Evolutionary conservation across 2,888 invertebrate genomes (phyloP), one percentile per base, ranked within the genome.

Genomic region (Parnassius apollo): DNA sequence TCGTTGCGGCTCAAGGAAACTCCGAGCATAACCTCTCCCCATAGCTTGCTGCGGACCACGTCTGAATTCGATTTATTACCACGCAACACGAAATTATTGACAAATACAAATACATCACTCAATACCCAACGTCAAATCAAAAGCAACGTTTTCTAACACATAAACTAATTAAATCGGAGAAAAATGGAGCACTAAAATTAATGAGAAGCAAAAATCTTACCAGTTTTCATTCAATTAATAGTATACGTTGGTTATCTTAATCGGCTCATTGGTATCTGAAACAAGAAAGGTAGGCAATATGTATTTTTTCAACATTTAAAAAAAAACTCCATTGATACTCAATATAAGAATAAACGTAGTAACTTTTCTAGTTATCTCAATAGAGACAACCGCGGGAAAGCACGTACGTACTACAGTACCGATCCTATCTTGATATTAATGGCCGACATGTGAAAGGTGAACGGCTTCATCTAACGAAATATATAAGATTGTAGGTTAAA

Each of bases 361-460:
- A 22, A 53, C 22, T 25, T n/a, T 57, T 46, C 18, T 13, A 13
- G 50, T 55, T 50, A 58, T 45, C 61, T 62, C 45, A 50, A 57
- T 52, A n/a, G 48, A 52, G 49, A 25, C 13, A 52, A 49, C 45
- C 66, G 66, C 72, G 72, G 73, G 74, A 49, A 62, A 51, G 58
- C 62, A 62, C 62, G 58, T 58, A 75, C 81, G 80, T 78, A 81
- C 79, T 81, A 81, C 82, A 82, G 80, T 86, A 86, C 83, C 80
- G 78, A 82, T 84, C 83, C 85, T 88, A 87, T 88, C 86, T 84
- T 82, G 80, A 79, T 83, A 82, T 86, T 90, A 90, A 88, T 85
- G 85, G 83, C 82, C 82, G 84, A 85, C 83, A 89, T 85, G 83
- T 82, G 85, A 86, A 87, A 87, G 86, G 88, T 85, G 85, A 88